Evolutionary conservation across 2,797 vertebrate species (phyloP).

Genomic region (Phyllotis vaccarum): DNA sequence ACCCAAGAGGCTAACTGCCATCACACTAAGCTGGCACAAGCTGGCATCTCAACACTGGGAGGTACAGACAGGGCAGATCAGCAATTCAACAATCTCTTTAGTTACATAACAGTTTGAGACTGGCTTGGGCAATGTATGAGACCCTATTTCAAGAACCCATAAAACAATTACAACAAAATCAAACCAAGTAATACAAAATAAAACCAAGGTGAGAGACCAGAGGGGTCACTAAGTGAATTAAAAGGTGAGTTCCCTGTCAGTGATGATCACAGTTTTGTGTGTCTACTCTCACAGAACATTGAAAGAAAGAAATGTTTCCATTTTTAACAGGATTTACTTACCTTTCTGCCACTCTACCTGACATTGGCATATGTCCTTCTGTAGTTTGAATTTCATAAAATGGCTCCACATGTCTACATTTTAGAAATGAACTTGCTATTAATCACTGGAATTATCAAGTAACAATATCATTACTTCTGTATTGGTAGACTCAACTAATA

Average conservation of each 20-base stretch:
- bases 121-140: background rate
- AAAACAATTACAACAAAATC: background rate
- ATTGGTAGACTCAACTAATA: background rate
- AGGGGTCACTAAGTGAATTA: background rate
- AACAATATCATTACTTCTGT: background rate
- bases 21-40: background rate
- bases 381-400: slow-evolving; percentile 4
- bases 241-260: background rate
- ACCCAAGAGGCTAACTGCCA: background rate
- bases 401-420: background rate
- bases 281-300: background rate
- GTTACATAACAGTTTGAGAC: background rate
- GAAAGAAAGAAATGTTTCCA: background rate
- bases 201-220: background rate
- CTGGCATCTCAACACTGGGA: background rate
- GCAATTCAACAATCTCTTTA: background rate
- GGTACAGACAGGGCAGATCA: background rate
- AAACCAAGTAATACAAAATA: background rate
- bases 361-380: background rate
- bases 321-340: background rate
- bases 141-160: background rate
- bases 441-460: slow-evolving; percentile 24
- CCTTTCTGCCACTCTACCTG: background rate
- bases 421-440: slow-evolving; percentile 13
- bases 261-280: background rate